Evolutionary conservation across 2,888 invertebrate species (phyloP).

Genomic region (Creontiades dilutus): DNA sequence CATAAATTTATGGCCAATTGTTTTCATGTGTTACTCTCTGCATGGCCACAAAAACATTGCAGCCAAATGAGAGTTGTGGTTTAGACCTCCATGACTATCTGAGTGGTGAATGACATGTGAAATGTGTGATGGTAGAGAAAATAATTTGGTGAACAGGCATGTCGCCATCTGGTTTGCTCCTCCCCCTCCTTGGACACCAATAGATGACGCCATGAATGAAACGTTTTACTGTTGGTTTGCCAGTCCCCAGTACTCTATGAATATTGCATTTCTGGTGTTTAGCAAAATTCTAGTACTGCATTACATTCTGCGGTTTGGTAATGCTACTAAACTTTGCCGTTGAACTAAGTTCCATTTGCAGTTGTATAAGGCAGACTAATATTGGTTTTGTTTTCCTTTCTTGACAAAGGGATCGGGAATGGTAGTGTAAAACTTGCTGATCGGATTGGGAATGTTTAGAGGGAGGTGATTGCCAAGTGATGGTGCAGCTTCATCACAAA

Average conservation of each 20-base stretch:
- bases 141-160: too few relatives aligned
- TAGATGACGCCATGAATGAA: slow-evolving; percentile 28
- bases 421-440: slow-evolving; percentile 20
- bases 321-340: slow-evolving; percentile 29
- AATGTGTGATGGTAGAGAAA: too few relatives aligned
- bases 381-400: slow-evolving; percentile 13
- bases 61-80: too few relatives aligned
- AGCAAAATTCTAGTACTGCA: slow-evolving; percentile 19
- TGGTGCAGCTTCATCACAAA: slow-evolving; percentile 5
- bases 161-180: too few relatives aligned
- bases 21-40: too few relatives aligned
- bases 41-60: too few relatives aligned
- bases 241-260: slow-evolving; percentile 32
- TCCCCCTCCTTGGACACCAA: too few relatives aligned
- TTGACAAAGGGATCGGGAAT: slow-evolving; percentile 36
- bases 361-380: slow-evolving; percentile 33
- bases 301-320: slow-evolving; percentile 23
- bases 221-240: slow-evolving; percentile 1
- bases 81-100: too few relatives aligned
- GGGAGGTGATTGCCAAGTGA: not conserved
- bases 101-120: too few relatives aligned
- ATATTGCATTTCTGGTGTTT: slow-evolving; percentile 38
- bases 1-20: too few relatives aligned
- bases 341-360: slow-evolving; percentile 13
- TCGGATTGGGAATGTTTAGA: not conserved